A percentile compares a stretch with the other conserved stretches of the same genome.
Evolutionary conservation across 2,888 invertebrate genomes (phyloP).

Genomic region (Fabriciana adippe): DNA sequence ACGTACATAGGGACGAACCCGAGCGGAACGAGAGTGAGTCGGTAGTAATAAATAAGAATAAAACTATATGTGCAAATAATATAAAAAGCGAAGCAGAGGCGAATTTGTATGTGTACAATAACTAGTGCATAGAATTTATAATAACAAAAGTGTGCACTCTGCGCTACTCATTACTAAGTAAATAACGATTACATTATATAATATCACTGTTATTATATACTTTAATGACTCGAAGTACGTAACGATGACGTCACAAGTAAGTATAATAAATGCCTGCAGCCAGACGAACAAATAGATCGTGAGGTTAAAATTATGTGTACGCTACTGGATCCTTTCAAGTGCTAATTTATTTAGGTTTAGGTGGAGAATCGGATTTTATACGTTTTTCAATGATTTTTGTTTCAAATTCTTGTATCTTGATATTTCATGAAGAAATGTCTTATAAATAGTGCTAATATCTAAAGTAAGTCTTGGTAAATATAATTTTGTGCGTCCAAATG

Average conservation of each 20-base stretch:
- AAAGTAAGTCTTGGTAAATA: no score
- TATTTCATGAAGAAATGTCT: no score
- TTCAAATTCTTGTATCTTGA: no score
- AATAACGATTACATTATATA: not conserved
- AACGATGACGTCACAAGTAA: conserved; percentile 4
- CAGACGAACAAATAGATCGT: conserved; percentile 15
- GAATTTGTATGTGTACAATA: not conserved
- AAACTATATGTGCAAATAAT: not conserved
- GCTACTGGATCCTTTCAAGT: conserved; percentile 2
- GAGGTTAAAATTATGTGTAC: conserved; percentile 19
- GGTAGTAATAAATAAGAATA: no score
- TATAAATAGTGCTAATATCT: no score
- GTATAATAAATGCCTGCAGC: not conserved
- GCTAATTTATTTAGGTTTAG: conserved; percentile 9
- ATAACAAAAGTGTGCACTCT: not conserved
- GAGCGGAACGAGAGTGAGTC: no score
- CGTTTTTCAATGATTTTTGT: no score
- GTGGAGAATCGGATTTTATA: not conserved
- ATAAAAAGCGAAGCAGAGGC: conserved; percentile 2
- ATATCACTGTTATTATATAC: not conserved
- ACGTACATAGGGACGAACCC: no score
- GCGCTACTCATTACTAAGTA: not conserved
- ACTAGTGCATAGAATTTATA: not conserved
- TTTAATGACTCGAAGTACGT: not conserved
- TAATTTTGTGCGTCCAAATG: no score